phyloP scores from a whole-genome alignment of 2,888 invertebrate species.

The Agrotis clavis region DNA sequence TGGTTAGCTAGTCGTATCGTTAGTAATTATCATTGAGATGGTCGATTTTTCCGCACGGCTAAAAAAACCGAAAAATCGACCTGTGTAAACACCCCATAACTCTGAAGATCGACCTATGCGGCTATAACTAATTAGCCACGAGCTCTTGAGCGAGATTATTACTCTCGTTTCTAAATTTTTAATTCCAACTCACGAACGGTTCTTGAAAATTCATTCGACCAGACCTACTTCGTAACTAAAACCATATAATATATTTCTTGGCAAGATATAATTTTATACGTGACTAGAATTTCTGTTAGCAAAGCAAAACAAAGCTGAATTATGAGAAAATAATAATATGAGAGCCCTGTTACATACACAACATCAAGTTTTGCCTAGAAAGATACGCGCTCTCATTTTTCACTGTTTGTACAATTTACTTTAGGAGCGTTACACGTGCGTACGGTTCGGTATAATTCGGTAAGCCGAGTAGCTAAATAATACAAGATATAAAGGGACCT shows the following conservation, averaged over 20 bases:
- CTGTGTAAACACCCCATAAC: too few relatives aligned
- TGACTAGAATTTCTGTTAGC: slow-evolving; percentile 71
- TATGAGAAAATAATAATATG: slow-evolving; percentile 67
- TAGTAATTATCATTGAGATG: too few relatives aligned
- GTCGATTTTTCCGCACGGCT: too few relatives aligned
- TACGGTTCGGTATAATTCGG: background rate
- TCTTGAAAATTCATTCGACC: slow-evolving; percentile 32
- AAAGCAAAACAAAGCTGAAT: slow-evolving; percentile 69
- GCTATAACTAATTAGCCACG: too few relatives aligned
- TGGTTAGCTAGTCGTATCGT: too few relatives aligned
- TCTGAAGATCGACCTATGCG: too few relatives aligned
- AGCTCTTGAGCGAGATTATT: too few relatives aligned
- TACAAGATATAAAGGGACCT: background rate
- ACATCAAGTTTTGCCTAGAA: slow-evolving; percentile 11
- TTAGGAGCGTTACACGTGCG: background rate
- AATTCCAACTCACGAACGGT: slow-evolving; percentile 26
- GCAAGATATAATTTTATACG: slow-evolving; percentile 75
- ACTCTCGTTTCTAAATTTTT: slow-evolving; percentile 31
- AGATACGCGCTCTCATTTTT: slow-evolving; percentile 28
- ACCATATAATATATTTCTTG: slow-evolving; percentile 61
- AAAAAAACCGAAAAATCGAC: too few relatives aligned
- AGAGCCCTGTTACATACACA: slow-evolving; percentile 19
- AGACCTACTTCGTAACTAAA: slow-evolving; percentile 44
- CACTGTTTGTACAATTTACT: slow-evolving; percentile 7
- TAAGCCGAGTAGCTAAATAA: background rate